Percentiles rank a stretch among this genome's conserved stretches.
Conservation (phyloP, 2,888 invertebrate species). For the Gasteruption jaculator region DNA sequence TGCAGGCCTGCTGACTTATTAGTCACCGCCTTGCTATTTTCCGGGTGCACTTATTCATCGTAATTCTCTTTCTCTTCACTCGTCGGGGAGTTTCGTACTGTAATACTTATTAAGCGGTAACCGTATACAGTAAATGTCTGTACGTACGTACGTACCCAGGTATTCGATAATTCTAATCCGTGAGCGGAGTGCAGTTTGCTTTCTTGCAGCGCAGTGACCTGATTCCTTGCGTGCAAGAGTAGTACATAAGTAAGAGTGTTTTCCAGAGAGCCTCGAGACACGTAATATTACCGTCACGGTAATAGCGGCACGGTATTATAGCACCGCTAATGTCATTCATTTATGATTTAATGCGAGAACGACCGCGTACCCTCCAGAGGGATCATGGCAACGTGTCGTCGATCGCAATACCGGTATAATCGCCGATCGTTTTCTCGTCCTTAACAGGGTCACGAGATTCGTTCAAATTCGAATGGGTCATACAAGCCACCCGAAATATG, state of each 20-base stretch:
- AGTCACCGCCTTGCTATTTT: too few species aligned
- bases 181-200: conserved; percentile 41
- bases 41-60: conserved; percentile 39
- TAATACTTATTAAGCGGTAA: too few species aligned
- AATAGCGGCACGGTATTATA: conserved; percentile 49
- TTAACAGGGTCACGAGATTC: too few species aligned
- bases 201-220: conserved; percentile 51
- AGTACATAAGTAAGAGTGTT: conserved; percentile 47
- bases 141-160: conserved; percentile 13
- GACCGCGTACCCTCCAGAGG: conserved; percentile 29
- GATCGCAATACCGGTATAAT: too few species aligned
- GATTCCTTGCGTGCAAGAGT: conserved; percentile 48
- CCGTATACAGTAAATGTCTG: conserved; percentile 2
- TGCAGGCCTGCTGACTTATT: too few species aligned
- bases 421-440: too few species aligned
- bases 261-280: conserved; percentile 40
- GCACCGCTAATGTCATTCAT: conserved; percentile 50
- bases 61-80: too few species aligned
- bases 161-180: conserved; percentile 48
- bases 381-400: too few species aligned
- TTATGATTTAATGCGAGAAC: conserved; percentile 47
- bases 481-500: too few species aligned
- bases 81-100: conserved; percentile 31
- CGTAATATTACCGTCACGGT: conserved; percentile 49
- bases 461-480: too few species aligned